Evolutionary conservation across 2,797 vertebrate species (phyloP).

Genomic region (Coluber constrictor): DNA sequence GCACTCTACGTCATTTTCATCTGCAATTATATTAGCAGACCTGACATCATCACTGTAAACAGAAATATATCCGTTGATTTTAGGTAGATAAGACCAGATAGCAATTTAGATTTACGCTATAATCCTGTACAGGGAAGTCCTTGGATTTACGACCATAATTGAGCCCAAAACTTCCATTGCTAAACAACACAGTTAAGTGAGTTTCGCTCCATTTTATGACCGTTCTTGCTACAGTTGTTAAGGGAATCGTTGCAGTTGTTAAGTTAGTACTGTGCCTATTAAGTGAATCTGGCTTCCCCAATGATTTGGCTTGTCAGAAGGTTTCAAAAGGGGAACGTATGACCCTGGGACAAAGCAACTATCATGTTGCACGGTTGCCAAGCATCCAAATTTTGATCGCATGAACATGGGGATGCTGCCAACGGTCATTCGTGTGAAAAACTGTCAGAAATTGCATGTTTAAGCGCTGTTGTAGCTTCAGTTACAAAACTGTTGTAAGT

Average conservation of each 20-base stretch:
- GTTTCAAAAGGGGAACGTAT: not conserved
- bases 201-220: not conserved
- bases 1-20: conserved; percentile 87
- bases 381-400: not conserved
- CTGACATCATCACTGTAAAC: conserved; percentile 85
- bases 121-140: not conserved
- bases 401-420: not conserved
- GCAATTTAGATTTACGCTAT: not conserved
- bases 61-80: conserved; percentile 35
- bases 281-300: not conserved
- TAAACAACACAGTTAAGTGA: not conserved
- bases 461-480: not conserved
- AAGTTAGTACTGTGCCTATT: not conserved
- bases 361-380: not conserved
- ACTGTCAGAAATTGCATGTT: not conserved
- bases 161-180: not conserved
- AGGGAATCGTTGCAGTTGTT: not conserved
- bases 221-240: not conserved
- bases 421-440: not conserved
- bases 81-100: not conserved
- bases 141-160: not conserved
- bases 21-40: conserved; percentile 90
- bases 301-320: not conserved
- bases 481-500: not conserved
- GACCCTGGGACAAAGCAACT: not conserved